These are phyloP conservation scores for Colossoma macropomum DNA, from an alignment of 2,113 vertebrate species.

Conservation along the genomic window DNA sequence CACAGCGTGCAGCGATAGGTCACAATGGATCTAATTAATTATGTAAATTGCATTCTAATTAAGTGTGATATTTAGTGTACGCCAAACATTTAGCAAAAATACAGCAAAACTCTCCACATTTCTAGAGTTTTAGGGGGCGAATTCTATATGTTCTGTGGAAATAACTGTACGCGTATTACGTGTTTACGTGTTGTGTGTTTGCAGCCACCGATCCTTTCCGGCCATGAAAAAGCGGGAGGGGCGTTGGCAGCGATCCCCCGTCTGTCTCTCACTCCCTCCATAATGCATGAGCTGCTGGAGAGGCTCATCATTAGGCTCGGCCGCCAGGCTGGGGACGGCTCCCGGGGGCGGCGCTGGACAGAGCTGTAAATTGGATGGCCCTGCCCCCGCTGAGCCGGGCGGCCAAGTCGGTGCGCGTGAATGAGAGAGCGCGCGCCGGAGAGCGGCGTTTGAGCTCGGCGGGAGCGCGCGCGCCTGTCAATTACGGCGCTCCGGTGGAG, in stretches of 20 bases:
- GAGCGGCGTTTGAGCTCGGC: conserved; percentile 39
- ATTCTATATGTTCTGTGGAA: too few species aligned
- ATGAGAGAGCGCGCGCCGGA: conserved; percentile 49
- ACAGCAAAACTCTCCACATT: not conserved
- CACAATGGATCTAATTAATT: too few species aligned
- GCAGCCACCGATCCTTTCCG: conserved; percentile 49
- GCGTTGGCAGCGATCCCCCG: conserved; percentile 49
- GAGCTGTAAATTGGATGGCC: conserved; percentile 63
- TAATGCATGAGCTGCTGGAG: conserved; percentile 61
- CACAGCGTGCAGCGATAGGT: too few species aligned
- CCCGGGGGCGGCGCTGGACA: conserved; percentile 53
- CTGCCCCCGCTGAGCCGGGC: conserved; percentile 56
- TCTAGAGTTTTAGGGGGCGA: too few species aligned
- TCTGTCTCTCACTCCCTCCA: conserved; percentile 41
- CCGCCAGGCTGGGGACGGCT: conserved; percentile 55
- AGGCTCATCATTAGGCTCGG: conserved; percentile 57
- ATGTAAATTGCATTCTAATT: too few species aligned
- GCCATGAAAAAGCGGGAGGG: conserved; percentile 36
- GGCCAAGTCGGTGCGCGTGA: conserved; percentile 56
- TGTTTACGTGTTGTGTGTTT: too few species aligned
- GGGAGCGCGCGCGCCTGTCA: conserved; percentile 54
- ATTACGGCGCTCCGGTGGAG: conserved; percentile 40
- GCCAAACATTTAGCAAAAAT: not conserved
- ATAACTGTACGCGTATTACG: too few species aligned
- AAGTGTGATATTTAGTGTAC: too few species aligned